Evolutionary conservation across 30 jellyfish, hydroid and myxozoan species (phyloP).

Genomic region (Aurelia sp.): DNA sequence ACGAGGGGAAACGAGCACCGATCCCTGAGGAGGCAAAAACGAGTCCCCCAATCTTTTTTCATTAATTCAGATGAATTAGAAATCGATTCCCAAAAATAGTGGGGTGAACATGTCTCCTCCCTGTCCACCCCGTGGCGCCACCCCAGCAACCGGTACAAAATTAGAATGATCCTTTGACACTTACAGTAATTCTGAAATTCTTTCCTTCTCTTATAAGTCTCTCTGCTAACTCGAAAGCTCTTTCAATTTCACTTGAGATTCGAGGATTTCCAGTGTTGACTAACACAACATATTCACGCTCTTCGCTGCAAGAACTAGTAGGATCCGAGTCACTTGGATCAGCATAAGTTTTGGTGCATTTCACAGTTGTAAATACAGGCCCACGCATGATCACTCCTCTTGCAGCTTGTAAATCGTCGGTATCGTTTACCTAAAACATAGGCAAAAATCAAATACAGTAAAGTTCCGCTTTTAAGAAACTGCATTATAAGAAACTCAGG

Average conservation of each 20-base stretch:
- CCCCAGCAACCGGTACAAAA: no score
- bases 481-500: no score
- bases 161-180: neutral
- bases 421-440: constrained; percentile 16
- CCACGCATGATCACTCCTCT: constrained; percentile 61
- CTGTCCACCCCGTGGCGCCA: no score
- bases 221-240: constrained; percentile 80
- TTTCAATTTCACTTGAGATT: constrained; percentile 39
- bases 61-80: no score
- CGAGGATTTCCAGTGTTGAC: constrained; percentile 79
- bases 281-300: constrained; percentile 55
- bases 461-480: no score
- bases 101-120: no score
- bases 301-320: no score
- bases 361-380: constrained; percentile 69
- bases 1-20: no score
- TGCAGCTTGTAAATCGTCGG: constrained; percentile 62
- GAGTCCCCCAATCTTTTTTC: no score
- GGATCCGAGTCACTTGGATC: neutral
- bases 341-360: constrained; percentile 61
- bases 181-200: constrained; percentile 80
- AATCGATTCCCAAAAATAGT: no score
- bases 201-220: constrained; percentile 46
- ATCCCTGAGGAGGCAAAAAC: no score
- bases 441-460: no score